Evolutionary conservation across 1,140 invertebrate species (phyloP).

Genomic region (Ridgeia piscesae): DNA sequence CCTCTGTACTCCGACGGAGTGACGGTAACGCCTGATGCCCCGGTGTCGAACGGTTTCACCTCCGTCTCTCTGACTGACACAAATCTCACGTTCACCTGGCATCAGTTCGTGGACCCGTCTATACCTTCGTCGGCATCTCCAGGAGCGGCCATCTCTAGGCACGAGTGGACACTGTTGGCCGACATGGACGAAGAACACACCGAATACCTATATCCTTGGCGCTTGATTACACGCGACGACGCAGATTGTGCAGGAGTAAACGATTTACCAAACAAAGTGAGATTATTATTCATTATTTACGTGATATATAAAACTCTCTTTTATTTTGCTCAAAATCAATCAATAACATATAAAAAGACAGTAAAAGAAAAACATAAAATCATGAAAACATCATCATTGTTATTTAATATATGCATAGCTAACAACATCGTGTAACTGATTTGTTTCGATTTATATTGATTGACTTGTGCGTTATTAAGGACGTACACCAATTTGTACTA

Average conservation of each 20-base stretch:
- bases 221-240: not conserved
- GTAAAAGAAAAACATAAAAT: no score
- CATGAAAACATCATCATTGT: no score
- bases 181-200: not conserved
- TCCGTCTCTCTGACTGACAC: not conserved
- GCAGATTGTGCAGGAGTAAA: not conserved
- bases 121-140: not conserved
- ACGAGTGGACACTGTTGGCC: not conserved
- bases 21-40: not conserved
- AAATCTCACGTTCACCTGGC: not conserved
- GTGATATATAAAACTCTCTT: no score
- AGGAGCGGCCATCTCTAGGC: not conserved
- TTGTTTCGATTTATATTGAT: not conserved
- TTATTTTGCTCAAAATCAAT: no score
- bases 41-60: not conserved
- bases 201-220: not conserved
- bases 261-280: not conserved
- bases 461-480: not conserved
- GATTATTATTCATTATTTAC: not conserved
- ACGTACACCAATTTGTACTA: not conserved
- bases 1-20: not conserved
- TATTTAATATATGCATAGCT: no score
- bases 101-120: not conserved
- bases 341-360: no score
- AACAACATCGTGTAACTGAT: no score